phyloP scores from a whole-genome alignment of 2,888 invertebrate species.

The Cryptocheilus praepositus region DNA sequence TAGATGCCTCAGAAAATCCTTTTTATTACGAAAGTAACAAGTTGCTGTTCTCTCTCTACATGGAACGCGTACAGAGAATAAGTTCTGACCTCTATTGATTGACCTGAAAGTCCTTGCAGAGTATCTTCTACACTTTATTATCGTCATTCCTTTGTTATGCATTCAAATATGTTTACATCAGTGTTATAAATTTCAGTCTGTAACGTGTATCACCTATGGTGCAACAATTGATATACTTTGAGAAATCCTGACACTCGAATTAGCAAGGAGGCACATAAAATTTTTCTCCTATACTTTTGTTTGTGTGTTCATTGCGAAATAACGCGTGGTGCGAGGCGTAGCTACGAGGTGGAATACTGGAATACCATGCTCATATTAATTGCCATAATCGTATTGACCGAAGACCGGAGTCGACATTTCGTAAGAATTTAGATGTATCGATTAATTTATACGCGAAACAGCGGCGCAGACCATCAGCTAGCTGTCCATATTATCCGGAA shows the following conservation, averaged over 20 bases:
- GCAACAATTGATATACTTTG: too few relatives aligned
- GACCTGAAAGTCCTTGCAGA: neutral
- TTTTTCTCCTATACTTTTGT: too few relatives aligned
- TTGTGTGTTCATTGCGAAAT: neutral
- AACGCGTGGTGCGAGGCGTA: neutral
- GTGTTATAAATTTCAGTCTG: too few relatives aligned
- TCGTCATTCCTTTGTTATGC: conserved; percentile 11
- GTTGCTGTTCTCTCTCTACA: conserved; percentile 88
- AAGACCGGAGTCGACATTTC: neutral
- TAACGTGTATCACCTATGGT: too few relatives aligned
- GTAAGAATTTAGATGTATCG: conserved; percentile 21
- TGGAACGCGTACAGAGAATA: conserved; percentile 85
- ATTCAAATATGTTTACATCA: too few relatives aligned
- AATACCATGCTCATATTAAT: too few relatives aligned
- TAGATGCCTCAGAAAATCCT: conserved; percentile 86
- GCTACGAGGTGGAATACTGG: too few relatives aligned
- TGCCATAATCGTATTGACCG: too few relatives aligned
- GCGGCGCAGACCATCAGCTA: conserved; percentile 9
- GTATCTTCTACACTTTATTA: neutral
- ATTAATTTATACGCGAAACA: conserved; percentile 26
- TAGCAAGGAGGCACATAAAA: too few relatives aligned
- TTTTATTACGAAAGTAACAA: conserved; percentile 92
- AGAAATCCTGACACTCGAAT: too few relatives aligned
- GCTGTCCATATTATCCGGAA: conserved; percentile 21
- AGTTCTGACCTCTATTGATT: conserved; percentile 53